Base-by-base conservation (phyloP, 2,797 vertebrate genomes). In the Centroberyx gerrardi region DNA sequence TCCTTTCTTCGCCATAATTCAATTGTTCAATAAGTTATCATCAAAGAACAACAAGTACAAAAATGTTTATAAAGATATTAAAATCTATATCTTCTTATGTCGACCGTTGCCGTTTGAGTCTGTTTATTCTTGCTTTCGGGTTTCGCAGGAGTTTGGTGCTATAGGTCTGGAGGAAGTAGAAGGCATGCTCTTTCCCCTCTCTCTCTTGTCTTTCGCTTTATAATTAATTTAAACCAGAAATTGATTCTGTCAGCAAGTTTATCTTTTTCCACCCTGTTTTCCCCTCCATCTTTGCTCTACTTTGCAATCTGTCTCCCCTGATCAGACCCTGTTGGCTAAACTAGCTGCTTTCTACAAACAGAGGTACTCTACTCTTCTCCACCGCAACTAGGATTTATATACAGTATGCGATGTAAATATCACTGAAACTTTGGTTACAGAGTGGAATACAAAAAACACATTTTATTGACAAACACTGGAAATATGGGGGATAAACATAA, bases 21-120 rank as follows among this genome's bases (percentile, higher is more conserved):
- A 84, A 84, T 84, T 87, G 89, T 94, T 95, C 84, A 61, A 90
- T 89, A 93, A 89, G 86, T 94, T 91, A 88, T 94, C 93, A 95
- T 94, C 90, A 83, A 82, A 94, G 82, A 90, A 92, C 87, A 92
- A 92, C 84, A 90, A 90, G 91, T 93, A 93, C 89, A 93, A 91
- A 90, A 95, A 95, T 95, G 96, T 97, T 97, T 97, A 96, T 97
- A 97, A 97, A 96, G 95, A 94, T 96, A 97, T 83, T 96, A 96
- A 93, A 96, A 96, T 94, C 95, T 96, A 94, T 97, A 97, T 96
- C 96, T 97, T 96, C 95, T 93, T 95, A 97, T 96, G 94, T 95
- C 95, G 94, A 96, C 95, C 84, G 78, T 90, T 92, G 90, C 83
- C 53, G 84, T 86, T 77, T 92, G 88, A 55, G 81, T 86, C 69